Conservation (phyloP, 2,797 vertebrate species). For the Eulemur rubriventer region DNA sequence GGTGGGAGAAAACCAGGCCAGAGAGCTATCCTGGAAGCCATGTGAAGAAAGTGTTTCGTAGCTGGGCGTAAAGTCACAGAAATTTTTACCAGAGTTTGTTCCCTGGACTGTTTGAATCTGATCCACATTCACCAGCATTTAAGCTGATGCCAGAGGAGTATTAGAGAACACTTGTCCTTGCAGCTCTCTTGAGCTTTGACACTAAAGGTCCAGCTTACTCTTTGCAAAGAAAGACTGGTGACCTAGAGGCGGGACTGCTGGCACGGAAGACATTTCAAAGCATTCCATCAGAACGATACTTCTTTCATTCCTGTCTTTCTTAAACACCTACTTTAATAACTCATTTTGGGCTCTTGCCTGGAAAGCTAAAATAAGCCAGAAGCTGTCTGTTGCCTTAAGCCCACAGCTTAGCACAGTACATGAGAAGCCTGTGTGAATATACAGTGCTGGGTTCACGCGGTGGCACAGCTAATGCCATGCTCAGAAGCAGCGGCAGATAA, state of each 20-base stretch:
- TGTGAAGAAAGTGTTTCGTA: not conserved
- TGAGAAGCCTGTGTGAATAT: not conserved
- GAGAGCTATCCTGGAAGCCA: not conserved
- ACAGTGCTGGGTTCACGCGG: not conserved
- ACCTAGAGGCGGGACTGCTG: not conserved
- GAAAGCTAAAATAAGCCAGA: not conserved
- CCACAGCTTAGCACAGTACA: not conserved
- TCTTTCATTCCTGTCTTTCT: not conserved
- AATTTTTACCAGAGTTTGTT: not conserved
- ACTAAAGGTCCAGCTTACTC: not conserved
- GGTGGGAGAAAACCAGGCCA: too few relatives aligned
- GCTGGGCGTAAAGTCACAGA: not conserved
- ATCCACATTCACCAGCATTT: not conserved
- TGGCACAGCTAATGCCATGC: not conserved
- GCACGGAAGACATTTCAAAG: not conserved
- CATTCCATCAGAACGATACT: not conserved
- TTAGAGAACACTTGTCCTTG: not conserved
- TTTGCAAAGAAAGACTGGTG: not conserved
- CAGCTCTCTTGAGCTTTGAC: accelerated
- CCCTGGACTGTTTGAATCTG: not conserved
- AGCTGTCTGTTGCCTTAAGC: not conserved
- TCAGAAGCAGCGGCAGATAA: not conserved
- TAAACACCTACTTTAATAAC: not conserved
- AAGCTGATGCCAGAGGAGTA: not conserved
- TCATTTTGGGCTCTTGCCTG: conserved; percentile 16